These are phyloP conservation scores for Mirounga angustirostris DNA, from an alignment of 2,113 vertebrate genomes.

Conservation along the genomic window DNA sequence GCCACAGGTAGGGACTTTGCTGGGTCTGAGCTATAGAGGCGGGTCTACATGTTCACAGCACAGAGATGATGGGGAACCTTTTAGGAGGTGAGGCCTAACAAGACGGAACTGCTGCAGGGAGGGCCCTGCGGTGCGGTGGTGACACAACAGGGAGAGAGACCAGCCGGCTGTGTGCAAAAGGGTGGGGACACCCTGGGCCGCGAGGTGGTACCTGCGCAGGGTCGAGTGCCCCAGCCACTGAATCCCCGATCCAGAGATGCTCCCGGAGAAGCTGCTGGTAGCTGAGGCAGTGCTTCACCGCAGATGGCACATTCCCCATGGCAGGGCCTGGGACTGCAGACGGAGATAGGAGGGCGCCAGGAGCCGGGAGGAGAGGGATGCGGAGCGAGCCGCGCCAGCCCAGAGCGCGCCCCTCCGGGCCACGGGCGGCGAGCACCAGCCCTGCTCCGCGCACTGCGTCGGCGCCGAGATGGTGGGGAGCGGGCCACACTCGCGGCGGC, in stretches of 20 bases:
- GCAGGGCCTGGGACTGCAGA: constrained; percentile 54
- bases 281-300: constrained; percentile 95
- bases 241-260: constrained; percentile 90
- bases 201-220: constrained; percentile 81
- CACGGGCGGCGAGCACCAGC: neutral
- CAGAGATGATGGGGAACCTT: neutral
- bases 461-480: constrained; percentile 16
- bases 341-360: neutral
- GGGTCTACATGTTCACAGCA: neutral
- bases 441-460: neutral
- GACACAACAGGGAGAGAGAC: neutral
- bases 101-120: neutral
- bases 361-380: neutral
- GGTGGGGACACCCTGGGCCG: neutral
- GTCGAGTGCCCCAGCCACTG: constrained; percentile 78
- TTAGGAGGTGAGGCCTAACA: neutral
- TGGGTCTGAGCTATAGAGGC: neutral
- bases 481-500: neutral
- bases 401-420: neutral
- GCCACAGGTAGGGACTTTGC: neutral
- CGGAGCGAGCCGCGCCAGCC: neutral
- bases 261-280: constrained; percentile 92
- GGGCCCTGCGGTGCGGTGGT: neutral
- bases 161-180: neutral
- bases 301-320: constrained; percentile 94